Evolutionary conservation across 2,797 vertebrate genomes (phyloP).

Genomic region (Pangasius sanitwongsei): DNA sequence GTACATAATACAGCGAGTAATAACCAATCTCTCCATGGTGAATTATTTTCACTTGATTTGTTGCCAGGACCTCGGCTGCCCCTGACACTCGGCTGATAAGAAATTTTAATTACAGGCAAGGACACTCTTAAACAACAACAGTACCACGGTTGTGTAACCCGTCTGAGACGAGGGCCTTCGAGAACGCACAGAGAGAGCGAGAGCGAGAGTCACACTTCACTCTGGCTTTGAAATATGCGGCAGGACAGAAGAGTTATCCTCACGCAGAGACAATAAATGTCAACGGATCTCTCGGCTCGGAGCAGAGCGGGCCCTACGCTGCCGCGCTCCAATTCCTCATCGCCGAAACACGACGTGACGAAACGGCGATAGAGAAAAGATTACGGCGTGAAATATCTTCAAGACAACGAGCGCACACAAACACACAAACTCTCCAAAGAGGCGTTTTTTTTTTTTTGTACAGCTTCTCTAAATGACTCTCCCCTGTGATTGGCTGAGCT

Average conservation of each 20-base stretch:
- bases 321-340: slow-evolving; percentile 45
- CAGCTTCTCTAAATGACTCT: not conserved
- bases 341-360: slow-evolving; percentile 51
- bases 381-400: slow-evolving; percentile 39
- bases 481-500: not conserved
- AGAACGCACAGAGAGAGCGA: not conserved
- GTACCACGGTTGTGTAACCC: not conserved
- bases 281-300: slow-evolving; percentile 28
- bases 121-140: slow-evolving; percentile 28
- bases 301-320: not conserved
- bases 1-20: slow-evolving; percentile 28
- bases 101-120: slow-evolving; percentile 46
- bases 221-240: slow-evolving; percentile 38
- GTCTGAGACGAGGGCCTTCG: slow-evolving; percentile 27
- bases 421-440: not conserved
- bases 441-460: not conserved
- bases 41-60: slow-evolving; percentile 49
- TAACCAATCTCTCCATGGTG: slow-evolving; percentile 34
- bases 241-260: slow-evolving; percentile 43
- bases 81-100: slow-evolving; percentile 43
- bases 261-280: slow-evolving; percentile 51
- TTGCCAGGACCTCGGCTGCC: slow-evolving; percentile 30
- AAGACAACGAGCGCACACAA: not conserved
- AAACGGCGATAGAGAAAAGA: slow-evolving; percentile 51
- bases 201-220: not conserved